Percentiles rank a stretch among this genome's conserved stretches.
phyloP scores from a whole-genome alignment of 2,888 invertebrate species.

The Punctoribates punctum region DNA sequence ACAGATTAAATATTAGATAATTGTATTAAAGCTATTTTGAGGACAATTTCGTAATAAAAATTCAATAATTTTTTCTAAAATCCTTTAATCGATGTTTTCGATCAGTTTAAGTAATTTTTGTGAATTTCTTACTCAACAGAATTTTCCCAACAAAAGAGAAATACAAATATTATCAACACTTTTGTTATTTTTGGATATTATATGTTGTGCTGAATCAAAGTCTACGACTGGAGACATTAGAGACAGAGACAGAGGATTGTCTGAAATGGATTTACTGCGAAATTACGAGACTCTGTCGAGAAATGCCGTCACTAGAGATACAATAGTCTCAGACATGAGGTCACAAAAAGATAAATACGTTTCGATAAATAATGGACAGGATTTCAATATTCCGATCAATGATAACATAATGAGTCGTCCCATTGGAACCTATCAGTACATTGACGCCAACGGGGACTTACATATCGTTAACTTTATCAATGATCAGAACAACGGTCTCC shows the following conservation, averaged over 20 bases:
- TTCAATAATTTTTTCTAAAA: no score
- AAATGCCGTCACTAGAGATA: slow-evolving; percentile 14
- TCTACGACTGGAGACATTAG: neutral
- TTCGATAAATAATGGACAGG: slow-evolving; percentile 20
- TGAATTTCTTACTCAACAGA: no score
- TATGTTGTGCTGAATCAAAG: neutral
- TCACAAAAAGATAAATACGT: neutral
- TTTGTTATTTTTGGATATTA: no score
- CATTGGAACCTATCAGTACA: slow-evolving; percentile 24
- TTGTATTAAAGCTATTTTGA: no score
- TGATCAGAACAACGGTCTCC: neutral
- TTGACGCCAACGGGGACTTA: slow-evolving; percentile 9
- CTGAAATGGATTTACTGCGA: neutral
- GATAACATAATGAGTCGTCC: neutral
- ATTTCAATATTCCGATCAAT: slow-evolving; percentile 23
- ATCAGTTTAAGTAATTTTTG: no score
- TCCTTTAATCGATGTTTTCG: no score
- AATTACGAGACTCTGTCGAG: neutral
- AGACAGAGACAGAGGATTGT: neutral
- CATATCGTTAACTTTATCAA: slow-evolving; percentile 33
- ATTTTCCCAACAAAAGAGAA: no score
- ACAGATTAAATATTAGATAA: no score
- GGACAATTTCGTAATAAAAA: no score
- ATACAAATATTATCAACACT: no score
- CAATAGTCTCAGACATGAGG: neutral